These are phyloP conservation scores for Phrixothrix hirtus DNA, from an alignment of 2,888 invertebrate genomes.

Conservation along the genomic window DNA sequence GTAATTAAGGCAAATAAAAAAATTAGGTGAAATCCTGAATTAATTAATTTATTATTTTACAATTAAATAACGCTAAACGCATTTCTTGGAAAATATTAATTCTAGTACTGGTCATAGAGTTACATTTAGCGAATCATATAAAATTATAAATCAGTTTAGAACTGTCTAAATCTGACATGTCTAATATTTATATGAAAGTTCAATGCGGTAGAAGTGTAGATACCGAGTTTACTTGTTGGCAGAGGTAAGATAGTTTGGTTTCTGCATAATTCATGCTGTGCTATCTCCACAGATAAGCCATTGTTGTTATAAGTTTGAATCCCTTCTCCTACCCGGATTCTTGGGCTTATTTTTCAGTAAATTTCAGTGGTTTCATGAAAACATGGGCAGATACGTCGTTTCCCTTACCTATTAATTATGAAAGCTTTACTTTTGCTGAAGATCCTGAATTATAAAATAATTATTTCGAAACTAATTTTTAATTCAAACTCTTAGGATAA, in stretches of 20 bases:
- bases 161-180: too few species aligned
- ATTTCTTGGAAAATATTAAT: too few species aligned
- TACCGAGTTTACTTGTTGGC: slow-evolving; percentile 29
- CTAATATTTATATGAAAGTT: slow-evolving; percentile 16
- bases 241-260: slow-evolving; percentile 38
- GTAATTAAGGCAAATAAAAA: too few species aligned
- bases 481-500: neutral
- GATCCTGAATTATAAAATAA: neutral
- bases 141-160: too few species aligned
- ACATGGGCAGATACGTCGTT: too few species aligned
- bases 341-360: slow-evolving; percentile 28
- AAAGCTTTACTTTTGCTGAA: slow-evolving; percentile 8
- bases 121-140: too few species aligned
- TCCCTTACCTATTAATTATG: slow-evolving; percentile 20
- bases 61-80: too few species aligned
- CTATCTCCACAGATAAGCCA: slow-evolving; percentile 49
- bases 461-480: neutral
- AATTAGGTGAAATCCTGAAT: too few species aligned
- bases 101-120: too few species aligned
- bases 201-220: slow-evolving; percentile 21
- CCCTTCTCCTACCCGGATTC: slow-evolving; percentile 38
- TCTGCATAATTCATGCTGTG: slow-evolving; percentile 50
- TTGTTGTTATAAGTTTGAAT: slow-evolving; percentile 48
- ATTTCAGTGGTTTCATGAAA: slow-evolving; percentile 27
- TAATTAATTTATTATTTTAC: too few species aligned